These are phyloP conservation scores for Boloria euphrosyne DNA, from an alignment of 2,888 invertebrate genomes.

Conservation along the genomic window DNA sequence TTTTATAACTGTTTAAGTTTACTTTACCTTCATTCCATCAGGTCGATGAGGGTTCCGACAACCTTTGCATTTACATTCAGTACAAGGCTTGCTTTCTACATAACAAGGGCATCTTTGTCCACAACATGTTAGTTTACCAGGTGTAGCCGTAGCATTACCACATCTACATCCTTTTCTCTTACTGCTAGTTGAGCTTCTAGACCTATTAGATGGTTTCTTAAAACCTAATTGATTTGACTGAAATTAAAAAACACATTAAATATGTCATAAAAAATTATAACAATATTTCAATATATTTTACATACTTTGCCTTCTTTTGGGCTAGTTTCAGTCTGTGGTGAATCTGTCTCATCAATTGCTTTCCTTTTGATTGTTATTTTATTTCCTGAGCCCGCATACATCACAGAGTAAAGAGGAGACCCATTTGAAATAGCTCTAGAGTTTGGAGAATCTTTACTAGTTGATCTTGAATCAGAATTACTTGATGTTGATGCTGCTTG, in stretches of 20 bases:
- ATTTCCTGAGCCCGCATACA: slow-evolving; percentile 90
- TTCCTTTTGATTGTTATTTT: slow-evolving; percentile 92
- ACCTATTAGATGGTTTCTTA: slow-evolving; percentile 76
- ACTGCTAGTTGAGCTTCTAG: slow-evolving; percentile 67
- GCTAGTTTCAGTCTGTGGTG: slow-evolving; percentile 62
- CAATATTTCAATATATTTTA: slow-evolving; percentile 31
- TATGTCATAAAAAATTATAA: slow-evolving; percentile 6
- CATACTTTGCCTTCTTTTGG: slow-evolving; percentile 71
- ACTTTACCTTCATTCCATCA: slow-evolving; percentile 88
- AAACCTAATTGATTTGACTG: slow-evolving; percentile 71
- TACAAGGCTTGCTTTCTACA: slow-evolving; percentile 93
- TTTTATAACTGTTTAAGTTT: too few relatives aligned
- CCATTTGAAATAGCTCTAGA: slow-evolving; percentile 70
- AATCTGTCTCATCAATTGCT: slow-evolving; percentile 83
- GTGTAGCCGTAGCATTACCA: slow-evolving; percentile 93
- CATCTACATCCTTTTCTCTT: slow-evolving; percentile 92
- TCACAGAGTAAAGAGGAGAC: slow-evolving; percentile 86
- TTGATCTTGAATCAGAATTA: slow-evolving; percentile 58
- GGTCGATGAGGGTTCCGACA: slow-evolving; percentile 95
- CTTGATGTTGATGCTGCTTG: slow-evolving; percentile 64
- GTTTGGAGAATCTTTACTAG: slow-evolving; percentile 66
- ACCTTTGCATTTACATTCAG: slow-evolving; percentile 95
- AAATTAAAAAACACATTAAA: slow-evolving; percentile 47
- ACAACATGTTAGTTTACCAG: slow-evolving; percentile 95
- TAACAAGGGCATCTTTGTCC: slow-evolving; percentile 97